A percentile compares a stretch with the other conserved stretches of the same genome.
These are phyloP conservation scores for Troglohyphantes excavatus DNA, from an alignment of 2,888 invertebrate species.

Conservation along the genomic window DNA sequence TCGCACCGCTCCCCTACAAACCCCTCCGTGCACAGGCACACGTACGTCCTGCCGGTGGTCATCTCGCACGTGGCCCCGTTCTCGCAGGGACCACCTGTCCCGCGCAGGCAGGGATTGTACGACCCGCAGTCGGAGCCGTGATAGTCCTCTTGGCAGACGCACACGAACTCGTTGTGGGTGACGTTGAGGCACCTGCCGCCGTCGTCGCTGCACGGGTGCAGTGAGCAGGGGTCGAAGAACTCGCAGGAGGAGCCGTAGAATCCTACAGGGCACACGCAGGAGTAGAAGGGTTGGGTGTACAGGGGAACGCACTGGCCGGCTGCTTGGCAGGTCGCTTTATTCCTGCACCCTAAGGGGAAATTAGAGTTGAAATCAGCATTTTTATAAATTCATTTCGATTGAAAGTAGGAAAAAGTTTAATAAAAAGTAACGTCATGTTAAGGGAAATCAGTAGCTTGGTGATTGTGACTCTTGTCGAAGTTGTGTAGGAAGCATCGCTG, in stretches of 20 bases:
- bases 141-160: constrained; percentile 73
- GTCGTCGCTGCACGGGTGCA: constrained; percentile 76
- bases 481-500: too few species aligned
- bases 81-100: constrained; percentile 56
- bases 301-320: constrained; percentile 65
- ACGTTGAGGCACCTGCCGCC: constrained; percentile 78
- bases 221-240: constrained; percentile 73
- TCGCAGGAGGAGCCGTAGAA: constrained; percentile 75
- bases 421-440: too few species aligned
- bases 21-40: constrained; percentile 81
- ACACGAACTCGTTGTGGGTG: constrained; percentile 70
- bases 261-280: constrained; percentile 75
- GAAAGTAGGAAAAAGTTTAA: too few species aligned
- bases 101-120: constrained; percentile 65
- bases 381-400: too few species aligned
- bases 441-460: too few species aligned
- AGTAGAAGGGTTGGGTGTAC: constrained; percentile 65
- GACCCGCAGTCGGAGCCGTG: constrained; percentile 73
- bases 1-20: constrained; percentile 81
- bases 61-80: constrained; percentile 78
- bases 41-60: constrained; percentile 46
- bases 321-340: constrained; percentile 33
- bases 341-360: constrained; percentile 70
- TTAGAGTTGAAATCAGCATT: too few species aligned
- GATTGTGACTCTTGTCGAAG: too few species aligned